Conservation (phyloP, 1,140 invertebrate species). For the Macrostomum lignano region DNA sequence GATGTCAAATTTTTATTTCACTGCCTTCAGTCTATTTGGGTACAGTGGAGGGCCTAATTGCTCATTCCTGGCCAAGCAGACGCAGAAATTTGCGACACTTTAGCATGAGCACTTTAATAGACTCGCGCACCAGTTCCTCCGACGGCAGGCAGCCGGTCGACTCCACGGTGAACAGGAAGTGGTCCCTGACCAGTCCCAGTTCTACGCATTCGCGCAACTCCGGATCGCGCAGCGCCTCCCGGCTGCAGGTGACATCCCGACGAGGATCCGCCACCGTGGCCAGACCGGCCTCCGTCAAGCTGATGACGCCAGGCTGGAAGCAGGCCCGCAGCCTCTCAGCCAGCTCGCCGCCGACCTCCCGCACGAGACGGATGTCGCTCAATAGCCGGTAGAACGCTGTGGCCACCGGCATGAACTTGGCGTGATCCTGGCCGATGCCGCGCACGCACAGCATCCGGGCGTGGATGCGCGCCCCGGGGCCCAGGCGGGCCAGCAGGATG, state of each 20-base stretch:
- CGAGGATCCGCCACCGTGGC: conserved; percentile 56
- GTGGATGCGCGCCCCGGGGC: conserved; percentile 16
- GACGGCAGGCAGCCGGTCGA: conserved; percentile 56
- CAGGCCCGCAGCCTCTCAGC: conserved; percentile 53
- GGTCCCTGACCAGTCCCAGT: conserved; percentile 48
- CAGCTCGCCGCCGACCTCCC: conserved; percentile 42
- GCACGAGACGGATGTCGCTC: conserved; percentile 47
- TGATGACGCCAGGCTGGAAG: conserved; percentile 71
- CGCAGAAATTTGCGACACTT: conserved; percentile 48
- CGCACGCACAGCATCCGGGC: conserved; percentile 58
- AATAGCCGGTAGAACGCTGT: conserved; percentile 66
- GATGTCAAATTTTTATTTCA: no score
- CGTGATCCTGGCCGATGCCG: conserved; percentile 79
- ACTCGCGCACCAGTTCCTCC: conserved; percentile 52
- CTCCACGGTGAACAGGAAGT: conserved; percentile 83
- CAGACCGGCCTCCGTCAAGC: conserved; percentile 24
- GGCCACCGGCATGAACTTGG: conserved; percentile 88
- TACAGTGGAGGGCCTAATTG: no score
- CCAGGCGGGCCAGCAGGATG: background rate
- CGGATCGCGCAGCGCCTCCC: conserved; percentile 62
- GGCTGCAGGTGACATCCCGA: conserved; percentile 60
- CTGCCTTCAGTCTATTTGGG: no score
- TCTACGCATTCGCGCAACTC: conserved; percentile 55
- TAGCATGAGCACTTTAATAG: conserved; percentile 51
- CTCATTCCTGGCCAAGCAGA: no score